phyloP scores from a whole-genome alignment of 2,797 vertebrate species.

The Acanthurus lineatus region DNA sequence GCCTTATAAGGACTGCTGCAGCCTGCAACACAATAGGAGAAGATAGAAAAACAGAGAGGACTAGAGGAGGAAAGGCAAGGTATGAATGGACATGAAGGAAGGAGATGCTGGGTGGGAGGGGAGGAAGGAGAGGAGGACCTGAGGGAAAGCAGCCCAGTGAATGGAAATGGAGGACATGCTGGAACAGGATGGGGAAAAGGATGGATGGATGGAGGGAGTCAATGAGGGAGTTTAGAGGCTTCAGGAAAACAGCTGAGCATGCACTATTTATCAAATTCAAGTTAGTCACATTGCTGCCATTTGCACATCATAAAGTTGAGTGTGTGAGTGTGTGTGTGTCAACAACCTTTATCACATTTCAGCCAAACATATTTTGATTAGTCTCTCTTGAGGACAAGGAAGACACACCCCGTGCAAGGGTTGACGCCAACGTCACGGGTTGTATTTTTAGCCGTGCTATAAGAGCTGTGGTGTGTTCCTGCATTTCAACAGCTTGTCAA shows the following conservation, averaged over 20 bases:
- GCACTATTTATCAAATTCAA: neutral
- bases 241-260: neutral
- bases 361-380: neutral
- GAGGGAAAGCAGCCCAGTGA: slow-evolving; percentile 10
- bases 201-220: slow-evolving; percentile 6
- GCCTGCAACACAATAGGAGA: slow-evolving; percentile 60
- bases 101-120: slow-evolving; percentile 6
- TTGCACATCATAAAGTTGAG: neutral
- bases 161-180: slow-evolving; percentile 11
- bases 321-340: neutral
- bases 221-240: neutral
- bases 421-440: slow-evolving; percentile 11
- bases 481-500: slow-evolving; percentile 26
- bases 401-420: slow-evolving; percentile 37
- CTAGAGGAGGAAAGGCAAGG: slow-evolving; percentile 43
- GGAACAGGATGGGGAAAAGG: slow-evolving; percentile 11
- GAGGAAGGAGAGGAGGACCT: slow-evolving; percentile 7
- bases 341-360: slow-evolving; percentile 18
- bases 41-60: slow-evolving; percentile 61
- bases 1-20: slow-evolving; percentile 84
- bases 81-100: slow-evolving; percentile 55
- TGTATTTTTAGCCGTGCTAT: slow-evolving; percentile 81
- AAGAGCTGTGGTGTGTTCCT: slow-evolving; percentile 70
- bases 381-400: neutral
- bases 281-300: neutral